Conservation (phyloP, 2,888 invertebrate species). For the Pilophorus perplexus region DNA sequence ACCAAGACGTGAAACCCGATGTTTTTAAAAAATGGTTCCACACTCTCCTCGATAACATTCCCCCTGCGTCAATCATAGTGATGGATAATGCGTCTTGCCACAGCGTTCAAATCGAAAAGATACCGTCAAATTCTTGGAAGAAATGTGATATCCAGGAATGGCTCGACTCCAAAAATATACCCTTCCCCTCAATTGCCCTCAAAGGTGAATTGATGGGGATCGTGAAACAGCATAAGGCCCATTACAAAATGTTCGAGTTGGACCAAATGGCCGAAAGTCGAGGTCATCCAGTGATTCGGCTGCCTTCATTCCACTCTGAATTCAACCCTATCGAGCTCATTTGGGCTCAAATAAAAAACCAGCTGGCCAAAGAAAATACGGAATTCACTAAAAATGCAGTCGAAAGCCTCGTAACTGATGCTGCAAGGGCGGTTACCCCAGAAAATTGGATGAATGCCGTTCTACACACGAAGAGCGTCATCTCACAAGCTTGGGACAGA, state of each 20-base stretch:
- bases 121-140: neutral
- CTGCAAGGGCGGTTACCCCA: neutral
- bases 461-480: too few relatives aligned
- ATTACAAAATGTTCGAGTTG: too few relatives aligned
- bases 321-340: constrained; percentile 46
- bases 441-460: neutral
- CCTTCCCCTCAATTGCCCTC: too few relatives aligned
- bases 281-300: constrained; percentile 3
- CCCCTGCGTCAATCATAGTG: constrained; percentile 27
- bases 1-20: constrained; percentile 29
- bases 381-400: constrained; percentile 41
- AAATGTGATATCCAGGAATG: neutral
- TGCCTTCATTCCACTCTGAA: constrained; percentile 47
- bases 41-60: constrained; percentile 1
- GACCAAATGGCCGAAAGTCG: too few relatives aligned
- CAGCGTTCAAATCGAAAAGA: neutral
- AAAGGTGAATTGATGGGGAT: too few relatives aligned
- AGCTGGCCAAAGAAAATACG: constrained; percentile 34
- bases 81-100: constrained; percentile 40
- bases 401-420: neutral
- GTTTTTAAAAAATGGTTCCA: constrained; percentile 36
- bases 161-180: neutral
- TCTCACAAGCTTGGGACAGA: too few relatives aligned
- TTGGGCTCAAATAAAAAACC: constrained; percentile 46
- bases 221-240: too few relatives aligned